Base-by-base conservation (phyloP, 1,140 invertebrate species). In the Zaprionus capensis region DNA sequence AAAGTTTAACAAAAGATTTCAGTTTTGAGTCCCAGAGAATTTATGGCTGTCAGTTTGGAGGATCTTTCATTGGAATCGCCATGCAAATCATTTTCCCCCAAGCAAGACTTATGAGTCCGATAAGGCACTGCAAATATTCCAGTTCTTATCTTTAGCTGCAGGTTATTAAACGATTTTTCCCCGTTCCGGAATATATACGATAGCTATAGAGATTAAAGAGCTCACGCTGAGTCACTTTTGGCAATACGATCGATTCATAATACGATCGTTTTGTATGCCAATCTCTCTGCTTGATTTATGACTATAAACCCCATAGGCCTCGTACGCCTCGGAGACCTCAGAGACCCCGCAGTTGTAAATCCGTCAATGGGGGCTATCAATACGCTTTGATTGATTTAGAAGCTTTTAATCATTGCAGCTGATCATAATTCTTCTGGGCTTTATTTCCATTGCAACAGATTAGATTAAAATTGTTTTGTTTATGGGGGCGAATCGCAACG, bases 381-480 rank as follows among this genome's bases (percentile, higher is more conserved):
- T 56, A 73, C 31, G 11, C 28, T 49, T 66, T 86, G 83, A 86
- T 86, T 86, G 83, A 86, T 86, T 86, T 86, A 86, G 36, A 62
- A 72, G 62, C 38, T 65, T 86, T 82, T 74, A 75, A 86, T 80
- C 72, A 79, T 70, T 44, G 59, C 41, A 46, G 41, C 72, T 85
- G 82, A 85, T 85, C 78, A 78, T 66, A 75, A 63, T 71, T 81
- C 53, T 46, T 59, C n/a, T 7, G 28, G 41, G 58, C 15, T 64
- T 41, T 17, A 34, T 57, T 64, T 84, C 46, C 57, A 55, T 22
- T 67, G 55, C 55, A 38, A 4, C 14, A 41, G 83, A 86, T 86
- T 80, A 86, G 82, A 86, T 86, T 87, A 80, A 24, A 31, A n/a
- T n/a, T 2, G 2, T 28, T 55, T 65, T 82, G 81, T 85, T 87